A percentile compares a stretch with the other conserved stretches of the same genome.
phyloP scores from a whole-genome alignment of 2,888 invertebrate genomes.

The Limnephilus rhombicus region DNA sequence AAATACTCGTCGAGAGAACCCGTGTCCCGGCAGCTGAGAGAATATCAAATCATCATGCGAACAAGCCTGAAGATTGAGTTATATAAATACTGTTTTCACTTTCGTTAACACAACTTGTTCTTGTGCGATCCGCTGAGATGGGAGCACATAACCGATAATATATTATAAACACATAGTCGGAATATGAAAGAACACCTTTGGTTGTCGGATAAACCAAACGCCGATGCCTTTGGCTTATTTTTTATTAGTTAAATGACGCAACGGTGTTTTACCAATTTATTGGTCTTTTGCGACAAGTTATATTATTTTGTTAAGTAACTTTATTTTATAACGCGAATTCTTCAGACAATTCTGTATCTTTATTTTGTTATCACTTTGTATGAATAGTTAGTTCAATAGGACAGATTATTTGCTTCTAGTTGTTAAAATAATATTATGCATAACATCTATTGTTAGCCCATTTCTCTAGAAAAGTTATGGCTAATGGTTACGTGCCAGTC shows the following conservation, averaged over 20 bases:
- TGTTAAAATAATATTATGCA: too few relatives aligned
- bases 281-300: neutral
- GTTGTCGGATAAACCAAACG: neutral
- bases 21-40: neutral
- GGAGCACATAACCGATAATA: neutral
- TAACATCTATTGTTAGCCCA: too few relatives aligned
- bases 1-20: slow-evolving; percentile 9
- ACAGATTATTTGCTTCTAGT: too few relatives aligned
- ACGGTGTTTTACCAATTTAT: neutral
- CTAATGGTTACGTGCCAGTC: too few relatives aligned
- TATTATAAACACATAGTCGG: neutral
- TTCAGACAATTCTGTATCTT: neutral
- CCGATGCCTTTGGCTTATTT: neutral
- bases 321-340: neutral
- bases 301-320: neutral
- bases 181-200: neutral
- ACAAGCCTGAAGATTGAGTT: neutral
- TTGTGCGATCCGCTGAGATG: neutral
- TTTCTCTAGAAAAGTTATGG: too few relatives aligned
- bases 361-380: neutral
- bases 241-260: neutral
- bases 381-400: neutral
- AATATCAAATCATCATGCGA: neutral
- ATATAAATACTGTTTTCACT: slow-evolving; percentile 7
- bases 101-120: slow-evolving; percentile 7